These are phyloP conservation scores for Daboia siamensis DNA, from an alignment of 2,113 vertebrate species.

Conservation along the genomic window DNA sequence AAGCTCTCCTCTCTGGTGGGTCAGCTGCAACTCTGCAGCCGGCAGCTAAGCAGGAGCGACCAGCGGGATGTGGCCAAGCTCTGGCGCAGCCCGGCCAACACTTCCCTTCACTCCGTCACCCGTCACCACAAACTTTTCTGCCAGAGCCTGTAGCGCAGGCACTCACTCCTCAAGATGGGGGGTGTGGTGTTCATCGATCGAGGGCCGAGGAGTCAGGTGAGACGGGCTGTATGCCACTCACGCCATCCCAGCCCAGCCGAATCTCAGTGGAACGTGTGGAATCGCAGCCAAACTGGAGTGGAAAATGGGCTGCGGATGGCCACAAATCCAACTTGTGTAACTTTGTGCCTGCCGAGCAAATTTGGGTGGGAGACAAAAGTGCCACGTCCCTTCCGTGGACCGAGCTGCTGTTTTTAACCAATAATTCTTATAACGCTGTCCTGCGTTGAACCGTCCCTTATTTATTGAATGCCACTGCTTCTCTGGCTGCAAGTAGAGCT, in stretches of 20 bases:
- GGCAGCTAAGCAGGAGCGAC: slow-evolving; percentile 69
- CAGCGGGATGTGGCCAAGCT: slow-evolving; percentile 49
- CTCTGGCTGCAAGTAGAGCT: neutral
- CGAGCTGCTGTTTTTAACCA: neutral
- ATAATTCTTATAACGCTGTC: too few relatives aligned
- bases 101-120: rapidly evolving
- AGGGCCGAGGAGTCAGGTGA: neutral
- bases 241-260: rapidly evolving
- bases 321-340: neutral
- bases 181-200: rapidly evolving
- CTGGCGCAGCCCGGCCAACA: neutral
- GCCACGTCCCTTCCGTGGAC: neutral
- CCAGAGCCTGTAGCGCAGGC: neutral
- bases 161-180: neutral
- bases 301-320: neutral
- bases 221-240: neutral
- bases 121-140: slow-evolving; percentile 37
- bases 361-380: neutral
- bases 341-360: neutral
- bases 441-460: neutral
- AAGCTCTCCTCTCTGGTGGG: slow-evolving; percentile 46
- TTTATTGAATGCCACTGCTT: neutral
- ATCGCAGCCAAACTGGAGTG: rapidly evolving
- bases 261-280: neutral
- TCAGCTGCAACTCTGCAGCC: slow-evolving; percentile 75